Base-by-base conservation (phyloP, 2,797 vertebrate species). In the Gephyroberyx darwinii region DNA sequence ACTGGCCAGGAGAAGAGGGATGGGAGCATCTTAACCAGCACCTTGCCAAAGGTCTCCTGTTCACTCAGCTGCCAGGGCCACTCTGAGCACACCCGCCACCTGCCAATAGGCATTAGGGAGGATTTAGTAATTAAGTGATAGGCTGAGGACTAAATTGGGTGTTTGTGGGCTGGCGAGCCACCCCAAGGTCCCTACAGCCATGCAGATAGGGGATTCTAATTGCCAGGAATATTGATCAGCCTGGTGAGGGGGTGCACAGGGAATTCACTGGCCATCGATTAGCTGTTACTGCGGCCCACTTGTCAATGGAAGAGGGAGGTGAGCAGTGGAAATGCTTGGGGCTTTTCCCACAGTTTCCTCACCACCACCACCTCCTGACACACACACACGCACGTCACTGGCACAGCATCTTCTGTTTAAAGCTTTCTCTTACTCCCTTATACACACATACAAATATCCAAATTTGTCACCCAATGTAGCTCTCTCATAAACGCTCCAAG, bases 161-260 rank as follows among this genome's bases (percentile, higher is more conserved):
- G 93, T 94, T 94, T 94, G 94, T 89, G 92, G 91, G 93, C 92
- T 86, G 85, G 84, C 74, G 59, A 92, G 91, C 89, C 91, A 90
- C 91, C 90, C 89, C 66, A 64, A 93, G 91, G 93, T 92, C 92
- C 92, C 91, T 80, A 83, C 92, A 92, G 91, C 89, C 93, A 94
- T 94, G 93, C 92, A 94, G 93, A 95, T 94, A 94, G 93, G 89
- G 93, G 91, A 94, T 95, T 94, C 90, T 95, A 95, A 95, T 95
- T 95, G 94, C 93, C 92, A 86, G 86, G 89, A 87, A 93, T 94
- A 95, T 95, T 93, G 94, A 95, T 95, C 92, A 93, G 83, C 78
- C 86, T 69, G 74, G 91, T 54, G 60, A 89, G 88, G 87, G 88
- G 84, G 81, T 81, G 91, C 81, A 69, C 70, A 65, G 93, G 93